A percentile compares a stretch with the other conserved stretches of the same genome.
Evolutionary conservation across 2,113 vertebrate genomes (phyloP).

Genomic region (rat (Rattus norvegicus)): GRCr8 NC_086032.1:98602501-98603000

Average conservation of each 20-base stretch:
- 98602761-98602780: not conserved
- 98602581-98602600: not conserved
- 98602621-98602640: not conserved
- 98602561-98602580: not conserved
- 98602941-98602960: not conserved
- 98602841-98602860: not conserved
- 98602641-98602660: not conserved
- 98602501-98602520: not conserved
- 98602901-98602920: no score
- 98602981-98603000: not conserved
- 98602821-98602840: not conserved
- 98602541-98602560: not conserved
- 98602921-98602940: not conserved
- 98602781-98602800: not conserved
- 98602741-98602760: not conserved
- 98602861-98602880: no score
- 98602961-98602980: not conserved
- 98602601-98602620: not conserved
- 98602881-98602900: no score
- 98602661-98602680: not conserved
- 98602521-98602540: not conserved
- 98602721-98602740: not conserved
- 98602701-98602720: not conserved
- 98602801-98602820: not conserved
- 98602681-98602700: not conserved